Base-by-base conservation (phyloP, 2,888 invertebrate species). In the Clitarchus hookeri region DNA sequence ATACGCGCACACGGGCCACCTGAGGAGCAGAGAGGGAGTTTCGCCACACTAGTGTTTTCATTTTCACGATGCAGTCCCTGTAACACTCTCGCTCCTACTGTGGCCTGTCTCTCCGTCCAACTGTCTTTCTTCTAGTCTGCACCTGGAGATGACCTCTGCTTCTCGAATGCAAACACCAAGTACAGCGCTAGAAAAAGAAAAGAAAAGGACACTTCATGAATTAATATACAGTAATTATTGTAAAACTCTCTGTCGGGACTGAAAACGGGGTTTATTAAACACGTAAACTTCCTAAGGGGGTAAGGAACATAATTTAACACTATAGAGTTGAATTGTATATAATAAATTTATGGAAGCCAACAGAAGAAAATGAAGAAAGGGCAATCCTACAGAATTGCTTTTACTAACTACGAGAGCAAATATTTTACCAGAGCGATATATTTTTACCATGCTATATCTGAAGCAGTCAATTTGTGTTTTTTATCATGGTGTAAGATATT, bases 131-230 rank as follows among this genome's bases (percentile, higher is more conserved):
- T 65, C 65, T 65, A 11, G 16, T 23, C n/a, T n/a, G n/a, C 16
- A 25, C 77, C 36, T 13, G 36, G 44, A 27, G 26, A 26, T 87
- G 93, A 93, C 91, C 95, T 95, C 89, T 94, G 93, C 91, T 97
- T 98, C 92, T 95, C 94, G 91, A 98, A 98, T 84, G 94, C 96
- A 93, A 97, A 97, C 13, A 95, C 95, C 90, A 96, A 93, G 91
- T 98, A 98, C 77, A 98, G 91, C 85, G 96, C 96, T 96, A 92
- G 88, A 95, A 94, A 88, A 90, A 78, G 87, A 86, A 84, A 86
- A 26, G 77, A 83, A 44, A 65, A 65, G 65, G 48, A 16, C 48
- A 48, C 48, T 48, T 48, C 6, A 48, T 16, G 16, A 48, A 53
- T 26, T 36, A 85, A 84, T 16, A 77, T n/a, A n/a, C 65, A 25